Evolutionary conservation across 1,140 invertebrate species (phyloP), one percentile per base, ranked within the genome.

Genomic region (Metopolophium dirhodum): DNA sequence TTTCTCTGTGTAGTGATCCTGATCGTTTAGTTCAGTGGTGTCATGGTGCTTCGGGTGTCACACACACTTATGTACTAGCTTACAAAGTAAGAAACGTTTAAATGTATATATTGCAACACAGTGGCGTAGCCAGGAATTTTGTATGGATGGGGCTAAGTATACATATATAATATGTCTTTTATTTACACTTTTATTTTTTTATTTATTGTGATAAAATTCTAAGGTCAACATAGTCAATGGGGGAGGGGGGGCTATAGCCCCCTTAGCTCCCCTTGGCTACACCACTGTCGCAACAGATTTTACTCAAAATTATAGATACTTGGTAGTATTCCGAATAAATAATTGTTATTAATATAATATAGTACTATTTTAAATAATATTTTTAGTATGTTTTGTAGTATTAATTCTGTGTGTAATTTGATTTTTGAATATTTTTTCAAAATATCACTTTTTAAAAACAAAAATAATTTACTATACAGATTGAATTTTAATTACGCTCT

Each of bases 21-120:
- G 98, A 99, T 95, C 96, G 96, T 95, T 96, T 99, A 83, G 97
- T 99, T 4, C 98, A 99, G 94, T 99, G 98, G 98, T 99, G 98
- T 96, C 98, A 99, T 95, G 99, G 99, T 30, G 98, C 98, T 41
- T 98, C 98, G 86, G 98, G 98, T 35, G 97, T 98, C 95, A 96
- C 98, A 30, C 96, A 97, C 94, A 95, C 98, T 93, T 97, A 98
- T 94, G 95, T 96, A 93, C 95, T 96, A 94, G 98, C 98, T 77
- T 97, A 97, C 95, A 95, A 98, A 96, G 98, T 98, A 95, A 94
- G 35, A 94, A 26, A 51, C 47, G 30, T 82, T 35, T 77, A 77
- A 77, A 77, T n/a, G 3, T 41, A 41, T 41, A 41, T 41, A 41
- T 41, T 41, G 41, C 41, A 41, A 41, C 41, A 41, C 41, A 41